Conservation (phyloP, 92 coral and sea anemone species). For the Phenganax marumi region DNA sequence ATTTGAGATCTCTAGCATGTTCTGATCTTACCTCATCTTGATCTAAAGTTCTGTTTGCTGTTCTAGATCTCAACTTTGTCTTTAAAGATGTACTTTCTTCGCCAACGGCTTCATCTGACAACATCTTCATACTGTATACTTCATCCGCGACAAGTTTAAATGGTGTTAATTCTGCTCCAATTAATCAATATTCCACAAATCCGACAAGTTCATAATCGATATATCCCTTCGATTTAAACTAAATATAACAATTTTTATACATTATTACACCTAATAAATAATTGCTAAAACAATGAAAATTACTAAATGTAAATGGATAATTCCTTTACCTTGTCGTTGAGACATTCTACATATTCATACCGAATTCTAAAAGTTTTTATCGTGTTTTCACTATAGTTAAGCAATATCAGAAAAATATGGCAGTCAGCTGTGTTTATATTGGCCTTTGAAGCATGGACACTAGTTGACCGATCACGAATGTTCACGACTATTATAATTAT, state of each 20-base stretch:
- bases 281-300: background rate
- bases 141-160: too few species aligned
- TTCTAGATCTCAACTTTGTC: constrained; percentile 26
- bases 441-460: too few species aligned
- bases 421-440: too few species aligned
- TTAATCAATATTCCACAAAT: background rate
- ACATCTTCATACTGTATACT: background rate
- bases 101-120: background rate
- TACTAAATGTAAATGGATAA: too few species aligned
- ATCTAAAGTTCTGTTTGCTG: constrained; percentile 37
- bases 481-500: too few species aligned
- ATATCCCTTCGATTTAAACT: background rate
- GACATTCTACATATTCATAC: too few species aligned
- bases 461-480: too few species aligned
- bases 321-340: too few species aligned
- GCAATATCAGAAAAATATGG: too few species aligned
- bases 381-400: too few species aligned
- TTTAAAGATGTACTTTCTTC: constrained; percentile 8
- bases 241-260: background rate
- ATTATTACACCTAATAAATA: background rate
- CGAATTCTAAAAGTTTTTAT: too few species aligned
- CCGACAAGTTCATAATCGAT: background rate
- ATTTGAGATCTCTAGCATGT: constrained; percentile 42
- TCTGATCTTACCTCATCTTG: constrained; percentile 52
- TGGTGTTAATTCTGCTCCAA: background rate